Conservation (phyloP, 2,797 vertebrate species). For the Chlorospingus semifuscus region DNA sequence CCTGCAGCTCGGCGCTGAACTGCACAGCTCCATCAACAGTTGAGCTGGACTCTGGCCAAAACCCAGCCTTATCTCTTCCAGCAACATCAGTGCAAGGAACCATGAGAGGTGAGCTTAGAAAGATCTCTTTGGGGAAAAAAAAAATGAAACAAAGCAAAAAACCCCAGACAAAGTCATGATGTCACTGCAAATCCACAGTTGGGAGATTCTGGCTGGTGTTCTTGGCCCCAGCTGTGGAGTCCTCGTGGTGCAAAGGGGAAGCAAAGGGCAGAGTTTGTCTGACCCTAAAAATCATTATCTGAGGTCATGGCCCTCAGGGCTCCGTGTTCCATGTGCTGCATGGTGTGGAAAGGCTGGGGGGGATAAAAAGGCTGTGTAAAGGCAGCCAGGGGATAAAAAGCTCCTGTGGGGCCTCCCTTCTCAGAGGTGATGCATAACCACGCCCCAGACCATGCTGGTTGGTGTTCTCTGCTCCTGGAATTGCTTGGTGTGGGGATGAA, state of each 20-base stretch:
- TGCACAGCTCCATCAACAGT: not conserved
- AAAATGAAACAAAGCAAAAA: not conserved
- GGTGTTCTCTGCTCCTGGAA: not conserved
- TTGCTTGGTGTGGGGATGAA: not conserved
- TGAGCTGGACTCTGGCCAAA: not conserved
- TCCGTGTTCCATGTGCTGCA: not conserved
- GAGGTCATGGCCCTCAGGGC: not conserved
- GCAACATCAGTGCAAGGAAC: not conserved
- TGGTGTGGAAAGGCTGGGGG: accelerated
- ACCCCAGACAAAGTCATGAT: not conserved
- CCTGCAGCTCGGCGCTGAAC: slow-evolving; percentile 1
- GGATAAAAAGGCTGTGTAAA: too few species aligned
- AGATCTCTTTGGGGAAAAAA: not conserved
- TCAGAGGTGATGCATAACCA: not conserved
- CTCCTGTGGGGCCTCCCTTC: not conserved
- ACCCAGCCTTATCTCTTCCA: slow-evolving; percentile 26
- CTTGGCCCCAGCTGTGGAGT: accelerated
- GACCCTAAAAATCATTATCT: not conserved
- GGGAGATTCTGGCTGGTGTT: not conserved
- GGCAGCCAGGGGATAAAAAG: not conserved
- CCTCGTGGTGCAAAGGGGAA: not conserved
- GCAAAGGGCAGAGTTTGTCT: not conserved
- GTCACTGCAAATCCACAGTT: accelerated
- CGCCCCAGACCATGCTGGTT: not conserved
- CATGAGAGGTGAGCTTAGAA: not conserved